A percentile compares a stretch with the other conserved stretches of the same genome.
Evolutionary conservation across 2,888 invertebrate genomes (phyloP).

Genomic region (Ischnura elegans): DNA sequence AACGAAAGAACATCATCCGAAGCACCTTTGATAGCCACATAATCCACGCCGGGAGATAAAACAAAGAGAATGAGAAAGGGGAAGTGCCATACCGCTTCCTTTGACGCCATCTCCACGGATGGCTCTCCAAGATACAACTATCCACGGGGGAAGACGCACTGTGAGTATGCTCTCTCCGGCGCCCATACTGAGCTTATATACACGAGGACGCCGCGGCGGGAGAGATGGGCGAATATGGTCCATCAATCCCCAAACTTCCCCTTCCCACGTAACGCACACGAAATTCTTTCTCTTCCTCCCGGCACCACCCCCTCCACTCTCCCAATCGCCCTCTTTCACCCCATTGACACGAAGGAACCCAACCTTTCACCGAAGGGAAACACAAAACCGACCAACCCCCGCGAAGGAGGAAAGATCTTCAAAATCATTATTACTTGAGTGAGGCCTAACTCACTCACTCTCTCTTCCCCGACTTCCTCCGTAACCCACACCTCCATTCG

Average conservation of each 20-base stretch:
- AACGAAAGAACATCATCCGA: not conserved
- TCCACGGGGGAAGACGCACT: not conserved
- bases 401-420: not conserved
- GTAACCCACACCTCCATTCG: not conserved
- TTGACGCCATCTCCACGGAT: slow-evolving; percentile 1
- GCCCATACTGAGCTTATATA: not conserved
- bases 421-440: slow-evolving; percentile 9
- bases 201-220: not conserved
- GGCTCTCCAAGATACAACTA: not conserved
- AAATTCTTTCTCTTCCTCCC: not conserved
- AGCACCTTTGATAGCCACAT: not conserved
- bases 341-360: not conserved
- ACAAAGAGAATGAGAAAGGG: not conserved
- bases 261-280: not conserved
- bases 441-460: not conserved
- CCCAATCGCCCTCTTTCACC: not conserved
- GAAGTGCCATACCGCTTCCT: slow-evolving; percentile 46
- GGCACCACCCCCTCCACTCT: not conserved
- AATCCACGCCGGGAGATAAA: not conserved
- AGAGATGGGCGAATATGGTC: slow-evolving; percentile 50
- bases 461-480: not conserved
- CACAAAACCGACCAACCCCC: not conserved
- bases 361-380: not conserved
- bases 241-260: slow-evolving; percentile 34
- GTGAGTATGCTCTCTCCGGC: not conserved